These are phyloP conservation scores for Camponotus pennsylvanicus DNA, from an alignment of 1,140 invertebrate species.

Conservation along the genomic window DNA sequence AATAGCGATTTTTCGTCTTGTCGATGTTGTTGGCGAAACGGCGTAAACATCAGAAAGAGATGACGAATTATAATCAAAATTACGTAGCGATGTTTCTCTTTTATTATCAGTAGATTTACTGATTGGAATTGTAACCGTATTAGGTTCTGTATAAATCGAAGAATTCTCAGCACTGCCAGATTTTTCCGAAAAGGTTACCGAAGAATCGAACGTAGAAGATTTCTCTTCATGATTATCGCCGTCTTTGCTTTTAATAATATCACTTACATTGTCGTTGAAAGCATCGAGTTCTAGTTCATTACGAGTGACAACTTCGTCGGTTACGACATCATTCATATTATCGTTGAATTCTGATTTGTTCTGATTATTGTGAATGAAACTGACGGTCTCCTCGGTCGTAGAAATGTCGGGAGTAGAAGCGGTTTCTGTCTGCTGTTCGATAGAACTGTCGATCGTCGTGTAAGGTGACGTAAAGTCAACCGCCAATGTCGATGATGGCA, in stretches of 20 bases:
- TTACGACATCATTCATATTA: neutral
- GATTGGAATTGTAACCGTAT: neutral
- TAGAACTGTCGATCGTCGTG: neutral
- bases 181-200: neutral
- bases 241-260: neutral
- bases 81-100: neutral
- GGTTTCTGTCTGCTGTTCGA: neutral
- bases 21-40: neutral
- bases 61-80: neutral
- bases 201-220: neutral
- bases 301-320: neutral
- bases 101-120: neutral
- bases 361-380: neutral
- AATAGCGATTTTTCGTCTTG: constrained; percentile 4
- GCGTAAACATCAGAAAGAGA: neutral
- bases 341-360: neutral
- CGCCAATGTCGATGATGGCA: neutral
- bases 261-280: neutral
- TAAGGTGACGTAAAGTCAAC: neutral
- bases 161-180: neutral
- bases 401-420: neutral
- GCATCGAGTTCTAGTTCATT: neutral
- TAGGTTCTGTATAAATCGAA: neutral
- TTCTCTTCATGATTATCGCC: neutral
- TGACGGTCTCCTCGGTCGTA: neutral